Evolutionary conservation across 2,113 vertebrate species (phyloP).

Genomic region (Vidua macroura): DNA sequence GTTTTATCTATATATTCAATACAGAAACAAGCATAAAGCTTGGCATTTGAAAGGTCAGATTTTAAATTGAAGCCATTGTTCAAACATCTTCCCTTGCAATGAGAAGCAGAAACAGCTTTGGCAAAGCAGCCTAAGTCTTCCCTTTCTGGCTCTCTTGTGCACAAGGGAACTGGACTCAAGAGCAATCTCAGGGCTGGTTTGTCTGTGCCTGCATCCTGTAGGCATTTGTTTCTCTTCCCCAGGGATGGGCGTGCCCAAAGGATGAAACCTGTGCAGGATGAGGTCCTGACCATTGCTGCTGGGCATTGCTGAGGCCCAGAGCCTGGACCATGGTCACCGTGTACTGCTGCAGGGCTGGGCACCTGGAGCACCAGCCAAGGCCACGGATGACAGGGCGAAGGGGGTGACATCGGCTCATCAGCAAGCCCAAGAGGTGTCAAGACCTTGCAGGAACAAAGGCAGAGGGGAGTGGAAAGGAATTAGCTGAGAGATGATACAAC

Average conservation of each 20-base stretch:
- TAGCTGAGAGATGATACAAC: neutral
- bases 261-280: neutral
- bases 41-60: constrained; percentile 13
- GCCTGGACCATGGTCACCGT: fast-evolving
- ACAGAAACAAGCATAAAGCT: neutral
- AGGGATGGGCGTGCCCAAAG: fast-evolving
- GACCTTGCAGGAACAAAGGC: neutral
- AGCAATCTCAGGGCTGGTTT: neutral
- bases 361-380: neutral
- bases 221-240: neutral
- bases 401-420: neutral
- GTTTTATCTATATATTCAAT: neutral
- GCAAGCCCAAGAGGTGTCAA: neutral
- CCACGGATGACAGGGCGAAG: neutral
- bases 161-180: neutral
- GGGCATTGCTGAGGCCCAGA: neutral
- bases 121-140: neutral
- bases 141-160: neutral
- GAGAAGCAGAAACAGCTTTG: neutral
- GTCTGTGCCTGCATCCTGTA: neutral
- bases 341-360: neutral
- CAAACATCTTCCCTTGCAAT: neutral
- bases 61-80: neutral
- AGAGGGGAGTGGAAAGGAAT: neutral
- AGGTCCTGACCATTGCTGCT: neutral